These are phyloP conservation scores for Tipula unca DNA, from an alignment of 2,888 invertebrate genomes.

Conservation along the genomic window DNA sequence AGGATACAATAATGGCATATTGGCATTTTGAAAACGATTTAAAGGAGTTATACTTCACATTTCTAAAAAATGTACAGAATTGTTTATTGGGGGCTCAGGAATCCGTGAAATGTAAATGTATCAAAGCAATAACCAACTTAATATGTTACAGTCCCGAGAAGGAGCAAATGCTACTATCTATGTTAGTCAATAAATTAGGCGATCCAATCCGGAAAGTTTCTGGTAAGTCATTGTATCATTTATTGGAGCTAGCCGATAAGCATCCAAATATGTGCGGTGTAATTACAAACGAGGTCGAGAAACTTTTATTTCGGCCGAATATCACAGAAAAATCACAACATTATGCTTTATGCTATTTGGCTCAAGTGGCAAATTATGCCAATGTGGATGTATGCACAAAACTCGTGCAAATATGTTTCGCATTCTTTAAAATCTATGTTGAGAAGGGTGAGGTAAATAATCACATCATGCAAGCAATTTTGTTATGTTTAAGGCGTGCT, in stretches of 20 bases:
- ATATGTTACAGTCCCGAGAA: conserved; percentile 38
- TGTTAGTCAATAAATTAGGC: conserved; percentile 90
- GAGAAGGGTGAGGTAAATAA: conserved; percentile 73
- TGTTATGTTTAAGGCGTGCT: conserved; percentile 75
- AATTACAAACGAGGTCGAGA: conserved; percentile 81
- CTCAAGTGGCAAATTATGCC: conserved; percentile 65
- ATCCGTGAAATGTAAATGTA: conserved; percentile 35
- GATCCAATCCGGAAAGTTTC: conserved; percentile 78
- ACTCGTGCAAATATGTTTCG: conserved; percentile 85
- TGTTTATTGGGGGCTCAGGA: conserved; percentile 39
- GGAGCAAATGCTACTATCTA: conserved; percentile 53
- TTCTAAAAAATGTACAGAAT: conserved; percentile 38
- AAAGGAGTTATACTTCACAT: conserved; percentile 61
- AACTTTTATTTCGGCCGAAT: conserved; percentile 81
- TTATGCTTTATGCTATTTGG: conserved; percentile 86
- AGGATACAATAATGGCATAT: conserved; percentile 55
- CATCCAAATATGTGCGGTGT: conserved; percentile 91
- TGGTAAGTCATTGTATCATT: conserved; percentile 76
- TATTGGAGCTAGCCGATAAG: conserved; percentile 69
- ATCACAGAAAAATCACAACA: conserved; percentile 80
- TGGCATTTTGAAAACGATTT: conserved; percentile 91
- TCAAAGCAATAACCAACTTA: conserved; percentile 35
- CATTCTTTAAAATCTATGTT: conserved; percentile 87
- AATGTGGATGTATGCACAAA: conserved; percentile 73
- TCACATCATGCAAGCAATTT: conserved; percentile 72